phyloP scores from a whole-genome alignment of 2,888 invertebrate genomes.

The Neoaliturus tenellus region DNA sequence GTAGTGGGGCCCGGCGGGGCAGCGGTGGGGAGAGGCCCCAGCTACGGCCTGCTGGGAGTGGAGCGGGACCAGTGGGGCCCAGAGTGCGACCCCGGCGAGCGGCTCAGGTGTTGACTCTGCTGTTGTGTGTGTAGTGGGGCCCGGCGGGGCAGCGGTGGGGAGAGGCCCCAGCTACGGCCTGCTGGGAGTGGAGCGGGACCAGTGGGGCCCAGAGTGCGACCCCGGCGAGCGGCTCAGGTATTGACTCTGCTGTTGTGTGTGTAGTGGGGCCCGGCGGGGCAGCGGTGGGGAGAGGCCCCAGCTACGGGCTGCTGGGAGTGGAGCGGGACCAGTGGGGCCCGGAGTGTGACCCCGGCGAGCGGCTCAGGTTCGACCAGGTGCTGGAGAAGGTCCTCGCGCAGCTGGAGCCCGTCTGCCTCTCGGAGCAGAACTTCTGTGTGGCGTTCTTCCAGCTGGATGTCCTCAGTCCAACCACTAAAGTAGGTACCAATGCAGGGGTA shows the following conservation, averaged over 20 bases:
- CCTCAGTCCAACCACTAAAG: constrained; percentile 75
- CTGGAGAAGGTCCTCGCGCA: constrained; percentile 92
- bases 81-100: constrained; percentile 78
- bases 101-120: no score
- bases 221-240: constrained; percentile 76
- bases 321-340: constrained; percentile 80
- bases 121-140: no score
- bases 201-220: constrained; percentile 79
- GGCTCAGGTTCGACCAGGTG: constrained; percentile 79
- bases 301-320: constrained; percentile 73
- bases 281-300: constrained; percentile 71
- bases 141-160: constrained; percentile 71
- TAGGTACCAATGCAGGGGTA: no score
- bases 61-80: constrained; percentile 80
- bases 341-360: constrained; percentile 78
- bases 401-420: constrained; percentile 92
- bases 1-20: background rate
- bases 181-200: constrained; percentile 79
- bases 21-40: constrained; percentile 63
- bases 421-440: constrained; percentile 97
- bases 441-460: constrained; percentile 91
- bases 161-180: constrained; percentile 54
- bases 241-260: no score
- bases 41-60: constrained; percentile 73
- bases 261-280: constrained; percentile 55